Conservation (phyloP, 2,113 vertebrate genomes). For the Orthonyx spaldingii region DNA sequence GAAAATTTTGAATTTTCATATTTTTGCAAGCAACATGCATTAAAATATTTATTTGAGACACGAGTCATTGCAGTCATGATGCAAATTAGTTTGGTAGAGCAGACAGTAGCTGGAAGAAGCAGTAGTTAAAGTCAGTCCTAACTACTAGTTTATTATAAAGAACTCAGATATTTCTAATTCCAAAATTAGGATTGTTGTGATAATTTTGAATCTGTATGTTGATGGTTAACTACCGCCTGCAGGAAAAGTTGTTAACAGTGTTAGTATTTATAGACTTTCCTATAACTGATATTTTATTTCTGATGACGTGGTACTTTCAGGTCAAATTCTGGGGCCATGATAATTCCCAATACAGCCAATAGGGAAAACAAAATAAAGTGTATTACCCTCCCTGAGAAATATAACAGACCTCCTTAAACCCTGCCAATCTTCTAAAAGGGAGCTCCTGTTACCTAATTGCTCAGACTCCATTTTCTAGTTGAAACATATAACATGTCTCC, state of each 20-base stretch:
- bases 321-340: not conserved
- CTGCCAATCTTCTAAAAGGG: not conserved
- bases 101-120: not conserved
- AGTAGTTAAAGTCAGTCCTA: not conserved
- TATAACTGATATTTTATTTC: not conserved
- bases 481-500: not conserved
- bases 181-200: not conserved
- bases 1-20: not conserved
- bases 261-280: not conserved
- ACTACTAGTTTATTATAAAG: not conserved
- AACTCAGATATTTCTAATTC: not conserved
- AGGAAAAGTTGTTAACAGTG: not conserved
- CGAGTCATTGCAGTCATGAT: not conserved
- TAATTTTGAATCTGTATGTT: not conserved
- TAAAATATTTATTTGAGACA: not conserved
- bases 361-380: not conserved
- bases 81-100: not conserved
- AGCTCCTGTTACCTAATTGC: not conserved
- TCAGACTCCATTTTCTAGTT: not conserved
- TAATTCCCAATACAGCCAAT: not conserved
- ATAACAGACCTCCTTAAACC: not conserved
- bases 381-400: not conserved
- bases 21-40: not conserved
- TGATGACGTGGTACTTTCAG: rapidly evolving
- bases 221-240: not conserved